Evolutionary conservation across 2,113 vertebrate species (phyloP), one percentile per base, ranked within the genome.

Genomic region (Pelodiscus sinensis): DNA sequence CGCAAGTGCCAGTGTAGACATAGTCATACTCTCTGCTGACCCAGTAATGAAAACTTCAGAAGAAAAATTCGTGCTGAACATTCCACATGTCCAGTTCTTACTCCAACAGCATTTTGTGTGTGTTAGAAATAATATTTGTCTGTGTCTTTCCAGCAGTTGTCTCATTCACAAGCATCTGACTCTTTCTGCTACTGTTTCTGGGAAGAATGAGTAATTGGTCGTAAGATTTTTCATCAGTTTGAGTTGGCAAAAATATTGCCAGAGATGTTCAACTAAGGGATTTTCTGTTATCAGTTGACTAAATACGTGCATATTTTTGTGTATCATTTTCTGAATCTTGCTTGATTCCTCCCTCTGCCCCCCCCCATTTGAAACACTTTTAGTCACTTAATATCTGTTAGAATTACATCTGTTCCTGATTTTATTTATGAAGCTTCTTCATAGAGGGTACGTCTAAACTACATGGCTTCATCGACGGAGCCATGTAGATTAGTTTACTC

Each of bases 201-300:
- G 94, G 94, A 96, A 97, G 92, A 50, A n/a, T 94, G 96, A 96
- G 95, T 95, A 89, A 88, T 68, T 96, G 84, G 19, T 93, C 91
- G 85, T 83, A 51, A 87, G 95, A 77, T 85, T 82, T n/a, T 68
- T 29, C 3, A n/a, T 56, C 50, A 75, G 44, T 90, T 81, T 79
- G 81, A 84, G 25, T 62, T 86, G 79, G 60, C 31, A 81, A 8
- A 31, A 25, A 79, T 84, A 79, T 24, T 51, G 35, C 58, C 18
- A 29, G 55, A 81, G 24, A 50, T 52, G 56, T 81, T 85, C 62
- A 81, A 6, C 29, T 52, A 58, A 71, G 13, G 38, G 22, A 38
- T 73, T 85, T 56, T 79, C 83, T 82, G 19, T 88, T 89, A 88
- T 94, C 92, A 73, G 81, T 81, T 84, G 52, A 90, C 86, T 91